Evolutionary conservation across 2,888 invertebrate genomes (phyloP).

Genomic region (Molanna angustata): DNA sequence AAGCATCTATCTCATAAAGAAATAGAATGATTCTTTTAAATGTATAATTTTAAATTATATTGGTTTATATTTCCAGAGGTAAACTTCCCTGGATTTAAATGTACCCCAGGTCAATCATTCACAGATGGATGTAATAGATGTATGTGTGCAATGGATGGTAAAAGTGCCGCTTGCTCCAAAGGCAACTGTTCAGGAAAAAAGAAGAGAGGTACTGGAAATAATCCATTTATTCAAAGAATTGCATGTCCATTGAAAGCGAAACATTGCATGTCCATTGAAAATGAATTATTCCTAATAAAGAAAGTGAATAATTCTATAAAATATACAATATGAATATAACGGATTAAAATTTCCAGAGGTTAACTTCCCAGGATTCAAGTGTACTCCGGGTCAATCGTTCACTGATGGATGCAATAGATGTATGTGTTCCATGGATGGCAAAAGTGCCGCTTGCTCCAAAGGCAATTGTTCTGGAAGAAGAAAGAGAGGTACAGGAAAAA

Average conservation of each 20-base stretch:
- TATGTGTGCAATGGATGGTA: slow-evolving; percentile 46
- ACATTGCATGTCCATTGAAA: too few relatives aligned
- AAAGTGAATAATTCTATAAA: too few relatives aligned
- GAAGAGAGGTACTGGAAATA: slow-evolving; percentile 4
- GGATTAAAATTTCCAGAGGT: slow-evolving; percentile 1
- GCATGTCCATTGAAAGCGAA: too few relatives aligned
- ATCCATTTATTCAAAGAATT: too few relatives aligned
- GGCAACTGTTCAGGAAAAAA: slow-evolving; percentile 12
- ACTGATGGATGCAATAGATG: slow-evolving; percentile 48
- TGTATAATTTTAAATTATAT: too few relatives aligned
- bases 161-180: slow-evolving; percentile 36
- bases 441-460: slow-evolving; percentile 36
- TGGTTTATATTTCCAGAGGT: slow-evolving; percentile 2
- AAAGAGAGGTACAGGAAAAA: slow-evolving; percentile 4
- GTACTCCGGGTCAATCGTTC: slow-evolving; percentile 43
- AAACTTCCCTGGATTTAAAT: slow-evolving; percentile 13
- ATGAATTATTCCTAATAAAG: too few relatives aligned
- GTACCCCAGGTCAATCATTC: slow-evolving; percentile 43
- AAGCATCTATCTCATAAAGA: too few relatives aligned
- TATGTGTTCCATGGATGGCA: slow-evolving; percentile 46
- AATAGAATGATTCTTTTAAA: too few relatives aligned
- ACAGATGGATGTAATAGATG: slow-evolving; percentile 48
- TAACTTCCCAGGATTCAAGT: slow-evolving; percentile 14
- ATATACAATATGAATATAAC: too few relatives aligned
- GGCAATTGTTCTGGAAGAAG: slow-evolving; percentile 11